These are phyloP conservation scores for Cyrtonyx montezumae DNA, from an alignment of 2,113 vertebrate species.

Conservation along the genomic window DNA sequence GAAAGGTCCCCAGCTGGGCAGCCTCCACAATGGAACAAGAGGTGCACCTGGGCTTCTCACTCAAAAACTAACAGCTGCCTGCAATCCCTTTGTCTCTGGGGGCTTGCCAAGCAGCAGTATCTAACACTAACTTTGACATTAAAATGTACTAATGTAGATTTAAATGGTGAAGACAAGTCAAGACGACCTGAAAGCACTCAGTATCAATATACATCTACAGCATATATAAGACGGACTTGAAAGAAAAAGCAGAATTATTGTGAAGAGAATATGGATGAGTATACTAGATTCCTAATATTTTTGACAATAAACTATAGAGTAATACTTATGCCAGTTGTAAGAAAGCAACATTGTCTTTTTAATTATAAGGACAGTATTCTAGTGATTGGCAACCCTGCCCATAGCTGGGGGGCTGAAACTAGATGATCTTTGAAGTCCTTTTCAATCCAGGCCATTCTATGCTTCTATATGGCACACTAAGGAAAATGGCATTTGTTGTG, in stretches of 20 bases:
- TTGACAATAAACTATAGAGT: background rate
- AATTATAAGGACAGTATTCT: background rate
- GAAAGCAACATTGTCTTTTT: background rate
- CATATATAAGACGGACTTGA: background rate
- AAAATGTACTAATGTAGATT: background rate
- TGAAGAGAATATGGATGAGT: background rate
- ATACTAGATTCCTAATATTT: background rate
- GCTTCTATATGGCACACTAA: background rate
- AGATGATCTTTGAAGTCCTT: no score
- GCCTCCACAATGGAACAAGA: background rate
- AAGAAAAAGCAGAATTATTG: background rate
- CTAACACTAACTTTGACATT: background rate
- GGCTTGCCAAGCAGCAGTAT: background rate
- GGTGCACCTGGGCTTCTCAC: constrained; percentile 37
- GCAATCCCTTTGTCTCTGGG: background rate
- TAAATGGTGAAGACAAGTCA: background rate
- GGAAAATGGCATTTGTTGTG: background rate
- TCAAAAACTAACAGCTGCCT: background rate
- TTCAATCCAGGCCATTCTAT: no score
- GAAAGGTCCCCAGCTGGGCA: background rate
- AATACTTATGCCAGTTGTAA: background rate
- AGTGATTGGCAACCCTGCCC: no score
- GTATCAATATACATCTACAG: background rate
- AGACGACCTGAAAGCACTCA: background rate
- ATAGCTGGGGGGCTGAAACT: no score